phyloP scores from a whole-genome alignment of 2,888 invertebrate species.

The Drosophila mercatorum region DNA sequence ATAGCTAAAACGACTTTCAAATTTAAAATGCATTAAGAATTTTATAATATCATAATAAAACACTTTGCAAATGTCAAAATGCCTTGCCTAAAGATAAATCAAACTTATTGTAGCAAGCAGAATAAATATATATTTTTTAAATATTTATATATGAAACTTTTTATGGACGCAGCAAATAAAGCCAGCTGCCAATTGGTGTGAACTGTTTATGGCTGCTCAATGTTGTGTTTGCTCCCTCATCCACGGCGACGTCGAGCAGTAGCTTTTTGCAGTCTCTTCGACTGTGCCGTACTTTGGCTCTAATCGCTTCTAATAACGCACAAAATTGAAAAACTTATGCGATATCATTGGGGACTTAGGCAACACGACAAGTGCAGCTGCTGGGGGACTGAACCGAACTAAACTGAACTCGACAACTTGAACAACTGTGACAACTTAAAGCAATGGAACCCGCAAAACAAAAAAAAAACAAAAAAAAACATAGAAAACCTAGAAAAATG shows the following conservation, averaged over 20 bases:
- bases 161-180: constrained; percentile 52
- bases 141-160: constrained; percentile 10
- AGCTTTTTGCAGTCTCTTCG: constrained; percentile 17
- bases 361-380: constrained; percentile 74
- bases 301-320: constrained; percentile 84
- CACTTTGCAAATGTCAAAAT: background rate
- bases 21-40: background rate
- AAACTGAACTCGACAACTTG: constrained; percentile 75
- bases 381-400: constrained; percentile 48
- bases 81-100: background rate
- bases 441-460: constrained; percentile 48
- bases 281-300: constrained; percentile 53
- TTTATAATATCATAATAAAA: background rate
- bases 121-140: background rate
- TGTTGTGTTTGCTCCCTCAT: constrained; percentile 24
- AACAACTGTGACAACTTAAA: constrained; percentile 78
- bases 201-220: constrained; percentile 61
- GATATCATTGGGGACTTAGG: constrained; percentile 79
- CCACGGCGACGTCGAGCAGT: background rate
- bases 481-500: constrained; percentile 8
- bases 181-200: constrained; percentile 64
- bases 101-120: background rate
- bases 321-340: constrained; percentile 83
- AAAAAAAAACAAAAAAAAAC: constrained; percentile 7
- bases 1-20: background rate